Percentiles rank a stretch among this genome's conserved stretches.
Conservation (phyloP, 2,113 vertebrate genomes). For the Urocynchramus pylzowi region DNA sequence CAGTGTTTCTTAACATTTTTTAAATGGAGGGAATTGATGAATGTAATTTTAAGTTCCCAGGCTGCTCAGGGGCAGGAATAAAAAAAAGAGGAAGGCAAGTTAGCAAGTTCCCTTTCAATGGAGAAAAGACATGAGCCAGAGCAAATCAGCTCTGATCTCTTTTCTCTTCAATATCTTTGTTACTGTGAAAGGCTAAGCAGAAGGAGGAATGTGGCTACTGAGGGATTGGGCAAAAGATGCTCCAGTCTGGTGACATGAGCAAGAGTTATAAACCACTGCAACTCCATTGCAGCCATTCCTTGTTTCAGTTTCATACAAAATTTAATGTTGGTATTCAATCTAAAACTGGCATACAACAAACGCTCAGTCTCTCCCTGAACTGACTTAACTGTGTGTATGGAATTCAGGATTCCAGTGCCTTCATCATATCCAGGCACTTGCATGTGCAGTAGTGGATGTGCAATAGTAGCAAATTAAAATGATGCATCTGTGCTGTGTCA, state of each 20-base stretch:
- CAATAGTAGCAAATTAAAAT: background rate
- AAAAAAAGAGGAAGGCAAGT: background rate
- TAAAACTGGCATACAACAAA: background rate
- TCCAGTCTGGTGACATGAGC: background rate
- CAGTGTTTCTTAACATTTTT: background rate
- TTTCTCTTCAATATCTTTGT: background rate
- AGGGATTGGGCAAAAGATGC: background rate
- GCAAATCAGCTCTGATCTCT: background rate
- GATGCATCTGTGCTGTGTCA: background rate
- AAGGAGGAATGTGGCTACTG: background rate
- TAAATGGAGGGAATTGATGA: background rate
- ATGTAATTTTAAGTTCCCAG: background rate
- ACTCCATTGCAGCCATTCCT: background rate
- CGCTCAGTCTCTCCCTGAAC: fast-evolving
- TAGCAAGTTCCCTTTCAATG: background rate
- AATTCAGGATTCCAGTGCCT: background rate
- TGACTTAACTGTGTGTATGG: background rate
- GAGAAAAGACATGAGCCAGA: background rate
- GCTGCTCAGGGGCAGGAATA: background rate
- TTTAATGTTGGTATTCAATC: background rate
- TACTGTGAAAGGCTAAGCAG: background rate
- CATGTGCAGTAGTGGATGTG: background rate
- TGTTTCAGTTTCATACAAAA: background rate
- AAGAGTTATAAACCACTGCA: background rate
- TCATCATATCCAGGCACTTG: background rate